Base-by-base conservation (phyloP, 2,797 vertebrate species). In the Oreochromis mossambicus region DNA sequence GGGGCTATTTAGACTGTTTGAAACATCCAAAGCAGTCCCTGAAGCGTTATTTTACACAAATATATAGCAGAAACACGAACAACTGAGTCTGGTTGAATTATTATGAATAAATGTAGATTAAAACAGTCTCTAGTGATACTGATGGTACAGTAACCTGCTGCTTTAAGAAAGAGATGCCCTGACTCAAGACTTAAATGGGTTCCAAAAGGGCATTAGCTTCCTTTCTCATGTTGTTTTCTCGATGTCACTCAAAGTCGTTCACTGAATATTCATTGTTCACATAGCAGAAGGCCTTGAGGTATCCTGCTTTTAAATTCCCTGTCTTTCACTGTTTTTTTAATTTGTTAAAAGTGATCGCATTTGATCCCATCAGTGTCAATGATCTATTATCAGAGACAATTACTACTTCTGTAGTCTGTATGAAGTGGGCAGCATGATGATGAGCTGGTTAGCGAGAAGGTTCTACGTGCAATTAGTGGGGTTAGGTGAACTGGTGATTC, bases 401-500 rank as follows among this genome's bases (percentile, higher is more conserved):
- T 66, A 38, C 21, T 1, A 2, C 11, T 38, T 66, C 34, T 66
- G 19, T 66, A 21, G 34, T 38, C 19, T 63, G 19, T 13, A 63
- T 38, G 38, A 66, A 66, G 61, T 66, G 34, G 7, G 61, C 11
- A 66, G 11, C 34, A 66, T 13, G 19, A 11, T 66, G 61, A 13
- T 2, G 3, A 38, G 34, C 19, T 38, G 61, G 61, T 66, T 38
- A 66, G 34, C 19, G 9, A 63, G 58, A 63, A 63, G 34, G 19
- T 63, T 38, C 19, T 34, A 21, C 19, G 0, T 38, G 11, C 34
- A 66, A 1, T 66, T 66, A 66, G 34, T 66, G 1, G 19, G 11
- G 19, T 66, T 66, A 38, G 61, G 11, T 66, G 19, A 66, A 66
- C 34, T 5, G 34, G 19, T 66, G 61, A 38, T 66, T 13, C 34